Evolutionary conservation across 1,140 invertebrate genomes (phyloP).

Genomic region (Contarinia nasturtii): DNA sequence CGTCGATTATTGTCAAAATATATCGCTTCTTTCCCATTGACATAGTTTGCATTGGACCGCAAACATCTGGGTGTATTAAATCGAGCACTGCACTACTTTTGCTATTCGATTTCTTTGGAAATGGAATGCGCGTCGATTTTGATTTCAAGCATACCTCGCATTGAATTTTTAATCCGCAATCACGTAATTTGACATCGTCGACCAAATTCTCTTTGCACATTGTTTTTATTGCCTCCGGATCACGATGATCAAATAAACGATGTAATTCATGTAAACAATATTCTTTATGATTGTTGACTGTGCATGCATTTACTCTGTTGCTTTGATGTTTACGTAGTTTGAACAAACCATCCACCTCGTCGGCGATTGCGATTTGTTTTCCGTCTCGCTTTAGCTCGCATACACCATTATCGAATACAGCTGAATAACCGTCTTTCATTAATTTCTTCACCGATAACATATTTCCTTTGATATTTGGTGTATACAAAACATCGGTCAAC

Average conservation of each 20-base stretch:
- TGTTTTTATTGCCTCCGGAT: slow-evolving; percentile 16
- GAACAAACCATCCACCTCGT: slow-evolving; percentile 8
- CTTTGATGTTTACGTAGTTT: slow-evolving; percentile 3
- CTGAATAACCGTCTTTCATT: slow-evolving; percentile 11
- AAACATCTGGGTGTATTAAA: slow-evolving; percentile 24
- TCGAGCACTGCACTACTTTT: slow-evolving; percentile 15
- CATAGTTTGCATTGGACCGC: slow-evolving; percentile 23
- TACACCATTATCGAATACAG: slow-evolving; percentile 13
- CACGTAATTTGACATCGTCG: slow-evolving; percentile 12
- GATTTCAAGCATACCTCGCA: slow-evolving; percentile 19
- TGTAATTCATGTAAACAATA: slow-evolving; percentile 13
- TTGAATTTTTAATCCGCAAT: background rate
- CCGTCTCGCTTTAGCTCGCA: slow-evolving; percentile 7
- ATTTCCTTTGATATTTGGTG: slow-evolving; percentile 19
- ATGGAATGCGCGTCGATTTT: slow-evolving; percentile 17
- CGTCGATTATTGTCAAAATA: slow-evolving; percentile 23
- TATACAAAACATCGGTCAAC: slow-evolving; percentile 14
- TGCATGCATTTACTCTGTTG: slow-evolving; percentile 3
- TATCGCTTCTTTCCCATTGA: slow-evolving; percentile 18
- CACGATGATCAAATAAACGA: slow-evolving; percentile 21
- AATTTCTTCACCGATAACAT: slow-evolving; percentile 17
- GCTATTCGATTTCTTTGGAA: slow-evolving; percentile 9
- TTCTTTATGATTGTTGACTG: slow-evolving; percentile 1
- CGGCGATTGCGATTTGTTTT: slow-evolving; percentile 10
- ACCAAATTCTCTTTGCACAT: slow-evolving; percentile 8